Evolutionary conservation across 1,140 invertebrate genomes (phyloP).

Genomic region (Archivesica marissinica): DNA sequence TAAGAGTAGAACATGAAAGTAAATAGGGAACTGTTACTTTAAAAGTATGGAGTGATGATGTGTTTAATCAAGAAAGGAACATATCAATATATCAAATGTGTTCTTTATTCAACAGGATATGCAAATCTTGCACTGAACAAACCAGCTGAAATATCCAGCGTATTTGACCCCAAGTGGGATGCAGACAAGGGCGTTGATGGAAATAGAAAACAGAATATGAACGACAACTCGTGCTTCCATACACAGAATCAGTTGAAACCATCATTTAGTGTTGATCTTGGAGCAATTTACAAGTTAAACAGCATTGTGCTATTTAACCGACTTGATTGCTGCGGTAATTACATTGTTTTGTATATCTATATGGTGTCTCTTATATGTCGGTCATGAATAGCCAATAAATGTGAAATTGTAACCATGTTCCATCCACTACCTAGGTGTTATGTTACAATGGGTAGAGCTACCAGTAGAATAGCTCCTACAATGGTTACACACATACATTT

Average conservation of each 20-base stretch:
- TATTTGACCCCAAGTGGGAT: background rate
- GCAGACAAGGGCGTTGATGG: background rate
- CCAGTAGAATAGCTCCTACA: too few species aligned
- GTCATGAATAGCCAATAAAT: too few species aligned
- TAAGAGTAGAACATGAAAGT: too few species aligned
- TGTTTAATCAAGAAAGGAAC: background rate
- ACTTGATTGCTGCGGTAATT: background rate
- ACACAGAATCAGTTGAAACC: background rate
- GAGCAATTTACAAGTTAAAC: background rate
- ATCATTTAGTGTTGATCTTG: background rate
- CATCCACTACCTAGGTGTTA: too few species aligned
- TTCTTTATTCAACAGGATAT: background rate
- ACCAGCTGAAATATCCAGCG: background rate
- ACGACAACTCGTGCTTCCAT: background rate
- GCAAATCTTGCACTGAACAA: slow-evolving; percentile 5
- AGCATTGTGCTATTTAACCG: background rate
- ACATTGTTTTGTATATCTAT: too few species aligned
- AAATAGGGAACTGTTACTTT: too few species aligned
- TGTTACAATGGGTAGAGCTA: too few species aligned
- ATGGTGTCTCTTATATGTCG: background rate
- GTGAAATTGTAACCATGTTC: too few species aligned
- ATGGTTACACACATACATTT: too few species aligned
- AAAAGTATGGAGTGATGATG: too few species aligned
- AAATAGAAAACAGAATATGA: background rate
- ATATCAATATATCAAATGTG: background rate